These are phyloP conservation scores for Drosophila lacertosa DNA, from an alignment of 1,140 invertebrate genomes.

Conservation along the genomic window DNA sequence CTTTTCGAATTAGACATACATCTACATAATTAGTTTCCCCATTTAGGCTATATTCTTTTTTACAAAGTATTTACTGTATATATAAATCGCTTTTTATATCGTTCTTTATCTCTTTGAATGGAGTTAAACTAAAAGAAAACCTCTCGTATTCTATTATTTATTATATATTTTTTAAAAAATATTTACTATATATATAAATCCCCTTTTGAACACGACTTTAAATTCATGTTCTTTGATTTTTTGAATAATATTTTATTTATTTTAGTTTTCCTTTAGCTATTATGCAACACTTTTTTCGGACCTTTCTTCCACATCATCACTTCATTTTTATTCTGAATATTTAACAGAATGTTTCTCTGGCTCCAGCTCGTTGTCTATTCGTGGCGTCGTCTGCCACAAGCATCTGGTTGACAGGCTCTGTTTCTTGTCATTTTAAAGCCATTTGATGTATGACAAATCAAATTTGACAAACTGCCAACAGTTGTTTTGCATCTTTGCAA, in stretches of 20 bases:
- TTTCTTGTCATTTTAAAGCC: constrained; percentile 71
- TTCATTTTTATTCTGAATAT: constrained; percentile 13
- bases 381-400: background rate
- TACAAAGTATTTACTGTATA: no score
- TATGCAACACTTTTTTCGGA: constrained; percentile 4
- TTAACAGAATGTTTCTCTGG: constrained; percentile 9
- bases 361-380: background rate
- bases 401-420: constrained; percentile 40
- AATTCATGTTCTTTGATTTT: no score
- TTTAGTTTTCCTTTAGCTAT: background rate
- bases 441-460: constrained; percentile 82
- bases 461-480: constrained; percentile 81
- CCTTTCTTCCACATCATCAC: background rate
- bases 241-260: background rate
- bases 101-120: no score
- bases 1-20: no score
- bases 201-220: no score
- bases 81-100: no score
- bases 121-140: no score
- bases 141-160: no score
- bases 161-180: no score
- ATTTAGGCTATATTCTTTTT: no score
- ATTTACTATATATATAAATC: no score
- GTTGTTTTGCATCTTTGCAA: constrained; percentile 78
- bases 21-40: no score